phyloP scores from a whole-genome alignment of 2,113 vertebrate genomes.

The Oceanodroma tethys region DNA sequence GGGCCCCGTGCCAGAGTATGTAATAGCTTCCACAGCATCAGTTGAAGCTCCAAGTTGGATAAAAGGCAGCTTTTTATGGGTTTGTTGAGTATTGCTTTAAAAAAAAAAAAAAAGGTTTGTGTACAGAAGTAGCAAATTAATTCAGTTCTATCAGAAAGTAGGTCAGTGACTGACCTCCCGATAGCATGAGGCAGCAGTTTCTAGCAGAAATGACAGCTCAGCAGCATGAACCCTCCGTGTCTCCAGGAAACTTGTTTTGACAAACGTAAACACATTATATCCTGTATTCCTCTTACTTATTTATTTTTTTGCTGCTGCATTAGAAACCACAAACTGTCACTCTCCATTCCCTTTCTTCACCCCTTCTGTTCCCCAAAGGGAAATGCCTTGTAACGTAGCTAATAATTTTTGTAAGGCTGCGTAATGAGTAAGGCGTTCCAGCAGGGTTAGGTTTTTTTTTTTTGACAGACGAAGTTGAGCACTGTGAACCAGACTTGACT shows the following conservation, averaged over 20 bases:
- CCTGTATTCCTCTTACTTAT: slow-evolving; percentile 59
- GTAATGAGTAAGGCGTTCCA: slow-evolving; percentile 17
- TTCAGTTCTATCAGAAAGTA: slow-evolving; percentile 75
- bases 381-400: slow-evolving; percentile 55
- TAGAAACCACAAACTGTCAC: slow-evolving; percentile 64
- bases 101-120: slow-evolving; percentile 31
- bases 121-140: slow-evolving; percentile 68
- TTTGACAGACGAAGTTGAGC: neutral
- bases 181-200: slow-evolving; percentile 89
- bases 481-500: slow-evolving; percentile 52
- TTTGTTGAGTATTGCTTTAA: slow-evolving; percentile 31
- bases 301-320: slow-evolving; percentile 52
- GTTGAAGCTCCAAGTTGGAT: neutral
- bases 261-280: slow-evolving; percentile 68
- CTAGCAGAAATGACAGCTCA: slow-evolving; percentile 65
- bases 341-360: slow-evolving; percentile 52
- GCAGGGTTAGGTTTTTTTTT: neutral
- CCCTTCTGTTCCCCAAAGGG: slow-evolving; percentile 51
- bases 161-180: slow-evolving; percentile 77
- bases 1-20: neutral
- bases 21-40: neutral
- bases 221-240: slow-evolving; percentile 63
- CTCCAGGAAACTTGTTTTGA: slow-evolving; percentile 83
- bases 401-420: slow-evolving; percentile 39
- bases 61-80: slow-evolving; percentile 24